A percentile compares a stretch with the other conserved stretches of the same genome.
Conservation (phyloP, 2,113 vertebrate genomes). For the Limanda limanda region DNA sequence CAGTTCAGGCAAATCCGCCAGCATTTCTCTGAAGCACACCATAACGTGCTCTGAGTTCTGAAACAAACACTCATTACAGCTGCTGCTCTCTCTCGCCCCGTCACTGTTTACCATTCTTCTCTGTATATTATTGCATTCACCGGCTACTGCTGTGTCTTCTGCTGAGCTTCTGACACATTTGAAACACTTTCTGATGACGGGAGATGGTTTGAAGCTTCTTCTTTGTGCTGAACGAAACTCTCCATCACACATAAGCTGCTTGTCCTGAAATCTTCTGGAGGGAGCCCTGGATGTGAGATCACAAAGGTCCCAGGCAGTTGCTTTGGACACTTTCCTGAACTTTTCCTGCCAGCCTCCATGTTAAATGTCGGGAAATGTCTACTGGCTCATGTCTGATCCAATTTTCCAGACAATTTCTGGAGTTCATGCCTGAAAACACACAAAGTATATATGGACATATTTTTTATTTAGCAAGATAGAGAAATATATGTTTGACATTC, state of each 20-base stretch:
- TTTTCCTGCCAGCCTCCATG: no score
- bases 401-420: no score
- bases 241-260: constrained; percentile 29
- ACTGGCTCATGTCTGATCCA: no score
- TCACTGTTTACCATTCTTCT: constrained; percentile 52
- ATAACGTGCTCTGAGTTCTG: constrained; percentile 25
- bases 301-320: no score
- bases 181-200: constrained; percentile 25
- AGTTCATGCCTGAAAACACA: no score
- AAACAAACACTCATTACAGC: constrained; percentile 9
- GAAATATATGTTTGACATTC: background rate
- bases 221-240: constrained; percentile 28
- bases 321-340: no score
- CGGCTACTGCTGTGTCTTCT: background rate
- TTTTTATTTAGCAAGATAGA: background rate
- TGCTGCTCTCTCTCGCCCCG: constrained; percentile 37
- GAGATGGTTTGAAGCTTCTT: constrained; percentile 11
- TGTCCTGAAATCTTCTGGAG: no score
- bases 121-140: constrained; percentile 6
- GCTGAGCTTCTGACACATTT: background rate
- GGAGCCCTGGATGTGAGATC: no score
- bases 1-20: constrained; percentile 53
- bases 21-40: constrained; percentile 45
- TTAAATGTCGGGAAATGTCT: no score
- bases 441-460: no score